Base-by-base conservation (phyloP, 1,140 invertebrate genomes). In the Diorhabda elongata region DNA sequence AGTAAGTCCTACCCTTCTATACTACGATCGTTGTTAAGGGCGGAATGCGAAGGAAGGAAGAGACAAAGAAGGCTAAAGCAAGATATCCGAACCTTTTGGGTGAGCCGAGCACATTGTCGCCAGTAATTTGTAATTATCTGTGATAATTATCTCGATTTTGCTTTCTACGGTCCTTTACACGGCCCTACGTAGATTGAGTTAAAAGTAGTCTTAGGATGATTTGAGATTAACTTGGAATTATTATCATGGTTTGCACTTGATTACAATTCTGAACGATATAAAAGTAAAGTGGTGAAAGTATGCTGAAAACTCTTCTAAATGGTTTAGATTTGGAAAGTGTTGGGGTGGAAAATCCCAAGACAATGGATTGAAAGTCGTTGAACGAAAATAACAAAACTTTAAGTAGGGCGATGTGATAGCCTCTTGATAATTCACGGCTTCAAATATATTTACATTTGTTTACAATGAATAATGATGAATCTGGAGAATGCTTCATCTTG, bases 121-220 rank as follows among this genome's bases (percentile, higher is more conserved):
- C 60, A 58, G 67, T 68, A 72, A 72, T 72, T 72, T 66, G 65
- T 72, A 72, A 72, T 72, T 72, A 72, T 72, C 71, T 66, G 52
- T 58, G 71, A 72, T 72, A 72, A 72, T 72, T 72, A 72, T 72
- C 71, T 70, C 71, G 71, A 72, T 72, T 72, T 72, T 65, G 71
- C 71, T 70, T 72, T 70, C 71, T 72, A 72, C 71, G 68, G 64
- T 52, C 47, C 47, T 52, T 52, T 52, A 52, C 47, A 52, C 47
- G 47, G 47, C n/a, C 71, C 71, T 72, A 69, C 66, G 58, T 64
- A 66, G 71, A 69, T 72, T 72, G 68, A 70, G 67, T 65, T 64
- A 57, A 60, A 68, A 70, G 63, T 66, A 70, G 58, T 61, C 26
- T 7, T 43, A 45, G 44, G 64, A 63, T 52, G 47, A 52, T 67